Evolutionary conservation across 2,113 vertebrate species (phyloP), one percentile per base, ranked within the genome.

Genomic region (Bettongia penicillata): DNA sequence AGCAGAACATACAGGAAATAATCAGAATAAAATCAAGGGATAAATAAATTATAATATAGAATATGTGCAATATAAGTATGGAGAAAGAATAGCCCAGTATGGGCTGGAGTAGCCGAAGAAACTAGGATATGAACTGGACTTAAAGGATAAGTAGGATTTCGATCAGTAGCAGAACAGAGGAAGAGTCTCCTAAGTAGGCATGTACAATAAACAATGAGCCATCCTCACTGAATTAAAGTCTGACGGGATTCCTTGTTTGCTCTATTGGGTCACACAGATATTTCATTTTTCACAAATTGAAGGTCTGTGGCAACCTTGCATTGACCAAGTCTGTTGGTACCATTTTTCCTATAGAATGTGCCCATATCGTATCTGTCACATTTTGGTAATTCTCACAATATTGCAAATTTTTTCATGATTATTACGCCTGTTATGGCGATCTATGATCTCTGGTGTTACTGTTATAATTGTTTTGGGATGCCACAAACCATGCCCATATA

Each of bases 1-100:
- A 93, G 8, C 92, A 91, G 6, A 91, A 94, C 91, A 90, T 93
- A 91, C 77, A 50, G 84, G 52, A 94, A 92, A 93, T 28, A 94
- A 91, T 90, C 43, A 61, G 95, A 91, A 48, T 92, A 50, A 55
- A 95, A 16, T 93, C 53, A 61, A 89, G 9, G 26, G 16, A 53
- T 92, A 93, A 90, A 26, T 68, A 90, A 51, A 48, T 48, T 48
- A 48, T 91, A 89, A 50, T 37, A 89, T 57, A 68, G 91, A 77
- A 55, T 91, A 93, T 68, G 89, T 3, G 10, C 11, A 23, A 90
- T n/a, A 93, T 10, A 68, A 31, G 50, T 22, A 55, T n/a, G 90
- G 25, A 89, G 53, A 93, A 92, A 90, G n/a, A 94, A 95, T 89
- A 53, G 48, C 93, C 91, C 52, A 61, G 10, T 53, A 31, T 49